phyloP scores from a whole-genome alignment of 2,888 invertebrate genomes.

The Urechis unicinctus region DNA sequence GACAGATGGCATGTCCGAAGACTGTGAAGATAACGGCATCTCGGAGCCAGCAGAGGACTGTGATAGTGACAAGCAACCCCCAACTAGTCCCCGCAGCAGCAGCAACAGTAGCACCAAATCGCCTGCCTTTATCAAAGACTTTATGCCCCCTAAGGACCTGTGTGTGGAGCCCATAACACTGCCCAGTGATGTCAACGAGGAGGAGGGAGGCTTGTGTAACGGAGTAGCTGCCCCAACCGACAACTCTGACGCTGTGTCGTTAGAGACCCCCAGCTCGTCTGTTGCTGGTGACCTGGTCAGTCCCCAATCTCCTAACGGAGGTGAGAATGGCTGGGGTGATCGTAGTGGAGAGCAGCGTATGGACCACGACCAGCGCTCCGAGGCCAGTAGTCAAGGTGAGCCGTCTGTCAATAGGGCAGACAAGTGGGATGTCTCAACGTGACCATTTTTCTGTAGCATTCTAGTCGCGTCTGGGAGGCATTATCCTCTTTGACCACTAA shows the following conservation, averaged over 20 bases:
- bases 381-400: not conserved
- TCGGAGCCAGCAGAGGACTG: not conserved
- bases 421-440: too few species aligned
- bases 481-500: too few species aligned
- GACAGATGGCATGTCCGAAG: too few species aligned
- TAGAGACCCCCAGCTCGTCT: not conserved
- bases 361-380: conserved; percentile 2
- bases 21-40: not conserved
- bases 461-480: too few species aligned
- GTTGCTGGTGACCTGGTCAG: not conserved
- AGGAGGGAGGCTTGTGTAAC: conserved; percentile 12
- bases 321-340: not conserved
- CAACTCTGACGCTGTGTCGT: not conserved
- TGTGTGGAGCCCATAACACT: not conserved
- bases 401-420: too few species aligned
- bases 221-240: conserved; percentile 12
- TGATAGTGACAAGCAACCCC: not conserved
- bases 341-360: not conserved
- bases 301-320: not conserved
- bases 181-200: not conserved
- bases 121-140: too few species aligned
- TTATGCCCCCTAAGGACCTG: too few species aligned
- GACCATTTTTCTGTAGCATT: too few species aligned
- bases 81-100: not conserved
- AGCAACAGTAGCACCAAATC: too few species aligned